Conservation (phyloP, 2,797 vertebrate species). For the Telmatherina bonti region DNA sequence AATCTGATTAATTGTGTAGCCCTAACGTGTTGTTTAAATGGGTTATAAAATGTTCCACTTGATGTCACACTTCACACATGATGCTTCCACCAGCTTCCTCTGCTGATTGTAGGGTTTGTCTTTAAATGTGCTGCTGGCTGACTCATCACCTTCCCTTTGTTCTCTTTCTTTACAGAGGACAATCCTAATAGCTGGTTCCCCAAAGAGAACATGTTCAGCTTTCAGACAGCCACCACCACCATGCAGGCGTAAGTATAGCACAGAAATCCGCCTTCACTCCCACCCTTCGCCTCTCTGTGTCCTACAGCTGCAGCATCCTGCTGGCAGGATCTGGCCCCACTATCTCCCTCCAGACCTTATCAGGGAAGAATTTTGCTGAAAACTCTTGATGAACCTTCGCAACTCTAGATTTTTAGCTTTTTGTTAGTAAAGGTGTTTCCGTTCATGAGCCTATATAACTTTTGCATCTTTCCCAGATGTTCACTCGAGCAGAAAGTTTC, state of each 20-base stretch:
- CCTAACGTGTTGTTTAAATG: too few species aligned
- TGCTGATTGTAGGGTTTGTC: slow-evolving; percentile 14
- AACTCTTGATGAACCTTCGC: slow-evolving; percentile 36
- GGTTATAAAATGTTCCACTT: neutral
- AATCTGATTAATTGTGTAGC: too few species aligned
- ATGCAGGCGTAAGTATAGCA: slow-evolving; percentile 96
- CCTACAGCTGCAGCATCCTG: neutral
- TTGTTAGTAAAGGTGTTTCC: neutral
- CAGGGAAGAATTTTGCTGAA: too few species aligned
- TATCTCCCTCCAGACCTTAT: too few species aligned
- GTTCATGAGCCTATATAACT: neutral
- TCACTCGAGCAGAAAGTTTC: neutral
- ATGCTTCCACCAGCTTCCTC: slow-evolving; percentile 15
- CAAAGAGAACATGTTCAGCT: slow-evolving; percentile 97
- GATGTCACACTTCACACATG: too few species aligned
- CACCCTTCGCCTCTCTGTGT: slow-evolving; percentile 23
- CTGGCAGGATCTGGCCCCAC: too few species aligned
- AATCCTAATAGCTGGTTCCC: slow-evolving; percentile 93
- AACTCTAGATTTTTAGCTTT: neutral
- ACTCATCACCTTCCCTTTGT: slow-evolving; percentile 32
- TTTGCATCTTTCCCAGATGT: neutral
- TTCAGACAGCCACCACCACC: slow-evolving; percentile 96
- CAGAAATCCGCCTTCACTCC: slow-evolving; percentile 26
- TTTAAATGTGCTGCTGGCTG: slow-evolving; percentile 11
- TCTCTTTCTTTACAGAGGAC: slow-evolving; percentile 85